Evolutionary conservation across 1,140 invertebrate species (phyloP).

Genomic region (Lepidurus packardi): DNA sequence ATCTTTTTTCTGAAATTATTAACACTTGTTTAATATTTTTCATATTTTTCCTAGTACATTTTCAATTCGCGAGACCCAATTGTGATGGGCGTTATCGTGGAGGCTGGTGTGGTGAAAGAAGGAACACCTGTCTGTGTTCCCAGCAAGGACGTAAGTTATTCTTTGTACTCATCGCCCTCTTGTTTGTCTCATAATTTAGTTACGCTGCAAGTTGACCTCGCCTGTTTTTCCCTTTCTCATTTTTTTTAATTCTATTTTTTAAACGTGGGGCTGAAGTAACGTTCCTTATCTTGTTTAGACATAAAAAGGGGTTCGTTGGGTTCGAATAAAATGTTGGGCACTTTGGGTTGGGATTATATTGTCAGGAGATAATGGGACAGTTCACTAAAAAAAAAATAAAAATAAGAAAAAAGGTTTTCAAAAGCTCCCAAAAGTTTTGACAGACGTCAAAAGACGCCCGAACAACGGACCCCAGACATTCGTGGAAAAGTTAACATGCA

Average conservation of each 20-base stretch:
- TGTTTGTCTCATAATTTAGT: slow-evolving; percentile 27
- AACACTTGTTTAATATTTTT: not conserved
- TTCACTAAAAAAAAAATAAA: not conserved
- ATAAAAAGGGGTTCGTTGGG: not conserved
- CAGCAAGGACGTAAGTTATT: slow-evolving; percentile 73
- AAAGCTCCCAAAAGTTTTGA: not conserved
- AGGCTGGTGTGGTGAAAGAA: slow-evolving; percentile 90
- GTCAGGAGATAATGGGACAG: too few species aligned
- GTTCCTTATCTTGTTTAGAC: not conserved
- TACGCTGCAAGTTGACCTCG: not conserved
- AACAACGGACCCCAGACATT: not conserved
- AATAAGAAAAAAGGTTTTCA: not conserved
- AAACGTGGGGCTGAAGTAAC: too few species aligned
- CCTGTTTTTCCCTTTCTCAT: not conserved
- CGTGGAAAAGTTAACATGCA: not conserved
- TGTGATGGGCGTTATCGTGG: slow-evolving; percentile 90
- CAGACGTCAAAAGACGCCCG: not conserved
- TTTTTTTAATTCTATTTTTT: not conserved
- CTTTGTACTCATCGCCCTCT: slow-evolving; percentile 27
- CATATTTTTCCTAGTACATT: slow-evolving; percentile 62
- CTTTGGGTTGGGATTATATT: too few species aligned
- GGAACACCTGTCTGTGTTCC: slow-evolving; percentile 97
- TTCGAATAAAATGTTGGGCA: not conserved
- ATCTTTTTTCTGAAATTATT: slow-evolving; percentile 53
- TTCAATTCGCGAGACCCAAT: slow-evolving; percentile 98